Evolutionary conservation across 2,797 vertebrate genomes (phyloP).

Genomic region (Onychomys leucogaster): DNA sequence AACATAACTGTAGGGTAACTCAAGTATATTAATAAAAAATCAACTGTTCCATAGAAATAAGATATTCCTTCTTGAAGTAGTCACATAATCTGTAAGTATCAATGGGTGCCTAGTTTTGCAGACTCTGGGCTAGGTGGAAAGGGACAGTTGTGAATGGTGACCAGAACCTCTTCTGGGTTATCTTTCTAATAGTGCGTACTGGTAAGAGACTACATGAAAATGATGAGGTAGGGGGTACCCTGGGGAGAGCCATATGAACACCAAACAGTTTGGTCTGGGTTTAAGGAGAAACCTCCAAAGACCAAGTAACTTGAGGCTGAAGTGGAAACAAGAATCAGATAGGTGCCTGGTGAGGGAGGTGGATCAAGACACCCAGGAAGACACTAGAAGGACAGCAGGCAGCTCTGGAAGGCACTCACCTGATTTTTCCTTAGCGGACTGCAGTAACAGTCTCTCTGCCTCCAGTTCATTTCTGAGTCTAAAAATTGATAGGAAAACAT

Average conservation of each 20-base stretch:
- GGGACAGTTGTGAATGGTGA: no score
- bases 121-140: background rate
- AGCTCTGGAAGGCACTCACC: background rate
- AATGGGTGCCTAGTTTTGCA: background rate
- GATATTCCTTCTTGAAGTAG: no score
- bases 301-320: accelerated
- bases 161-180: background rate
- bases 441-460: background rate
- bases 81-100: background rate
- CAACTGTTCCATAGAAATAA: background rate
- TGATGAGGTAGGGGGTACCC: accelerated
- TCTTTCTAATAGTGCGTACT: no score
- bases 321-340: no score
- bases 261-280: accelerated
- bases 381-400: accelerated
- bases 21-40: background rate
- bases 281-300: background rate
- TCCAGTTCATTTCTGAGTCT: conserved; percentile 85
- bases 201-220: background rate
- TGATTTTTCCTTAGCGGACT: conserved; percentile 52
- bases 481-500: background rate
- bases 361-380: accelerated
- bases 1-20: background rate
- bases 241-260: background rate
- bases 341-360: accelerated